phyloP scores from a whole-genome alignment of 2,113 vertebrate species.

The Pseudopodoces humilis region DNA sequence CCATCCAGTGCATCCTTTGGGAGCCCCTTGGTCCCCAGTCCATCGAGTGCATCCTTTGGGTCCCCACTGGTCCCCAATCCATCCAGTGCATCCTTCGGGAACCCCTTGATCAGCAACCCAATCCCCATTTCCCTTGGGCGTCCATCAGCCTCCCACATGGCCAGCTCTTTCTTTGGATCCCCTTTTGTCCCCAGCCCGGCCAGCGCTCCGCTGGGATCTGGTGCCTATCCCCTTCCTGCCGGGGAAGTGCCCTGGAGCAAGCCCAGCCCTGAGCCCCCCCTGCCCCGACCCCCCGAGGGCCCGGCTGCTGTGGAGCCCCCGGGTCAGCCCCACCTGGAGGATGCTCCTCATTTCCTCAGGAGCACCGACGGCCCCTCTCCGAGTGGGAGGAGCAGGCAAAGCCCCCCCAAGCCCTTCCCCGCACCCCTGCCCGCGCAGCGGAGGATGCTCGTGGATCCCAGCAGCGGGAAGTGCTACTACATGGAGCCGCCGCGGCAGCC shows the following conservation, averaged over 20 bases:
- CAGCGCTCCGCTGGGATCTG: fast-evolving
- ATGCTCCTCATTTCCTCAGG: background rate
- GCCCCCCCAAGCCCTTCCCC: background rate
- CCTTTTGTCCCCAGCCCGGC: background rate
- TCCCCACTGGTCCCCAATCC: fast-evolving
- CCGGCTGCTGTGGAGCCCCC: background rate
- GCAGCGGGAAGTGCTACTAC: slow-evolving; percentile 92
- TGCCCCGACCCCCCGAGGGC: background rate
- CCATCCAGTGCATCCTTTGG: background rate
- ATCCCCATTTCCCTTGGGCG: background rate
- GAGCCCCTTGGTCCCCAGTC: fast-evolving
- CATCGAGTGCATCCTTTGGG: background rate
- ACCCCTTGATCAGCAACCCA: background rate
- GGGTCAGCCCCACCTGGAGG: background rate
- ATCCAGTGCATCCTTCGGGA: background rate
- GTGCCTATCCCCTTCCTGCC: background rate
- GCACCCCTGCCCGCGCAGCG: slow-evolving; percentile 70
- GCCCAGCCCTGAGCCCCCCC: background rate
- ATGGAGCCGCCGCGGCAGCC: slow-evolving; percentile 88
- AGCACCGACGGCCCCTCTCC: background rate
- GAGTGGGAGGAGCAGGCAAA: background rate
- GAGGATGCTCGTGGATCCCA: slow-evolving; percentile 88
- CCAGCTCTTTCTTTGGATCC: background rate
- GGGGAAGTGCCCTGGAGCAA: background rate
- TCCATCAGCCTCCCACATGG: background rate